Evolutionary conservation across 2,797 vertebrate species (phyloP).

Genomic region (Aratinga solstitialis): DNA sequence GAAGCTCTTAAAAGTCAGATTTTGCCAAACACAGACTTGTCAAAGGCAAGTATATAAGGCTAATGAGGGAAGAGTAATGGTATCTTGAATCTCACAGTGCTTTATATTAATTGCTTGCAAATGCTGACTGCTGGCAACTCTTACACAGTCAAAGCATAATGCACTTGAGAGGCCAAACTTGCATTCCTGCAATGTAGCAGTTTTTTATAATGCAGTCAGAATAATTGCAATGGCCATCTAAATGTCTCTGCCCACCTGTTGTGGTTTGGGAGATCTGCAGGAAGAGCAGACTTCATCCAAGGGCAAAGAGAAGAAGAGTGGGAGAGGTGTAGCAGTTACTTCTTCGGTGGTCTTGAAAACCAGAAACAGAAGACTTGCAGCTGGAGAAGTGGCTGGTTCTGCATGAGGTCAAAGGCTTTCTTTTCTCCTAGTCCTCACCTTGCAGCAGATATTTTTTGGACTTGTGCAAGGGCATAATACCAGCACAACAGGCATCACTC

Average conservation of each 20-base stretch:
- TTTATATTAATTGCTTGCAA: conserved; percentile 58
- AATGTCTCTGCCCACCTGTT: fast-evolving
- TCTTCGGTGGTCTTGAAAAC: neutral
- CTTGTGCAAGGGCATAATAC: fast-evolving
- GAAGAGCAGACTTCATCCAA: neutral
- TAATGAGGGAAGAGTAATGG: conserved; percentile 55
- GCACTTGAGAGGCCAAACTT: conserved; percentile 14
- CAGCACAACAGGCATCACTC: neutral
- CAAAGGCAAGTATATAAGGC: conserved; percentile 19
- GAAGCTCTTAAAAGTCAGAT: conserved; percentile 59
- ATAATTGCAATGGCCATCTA: neutral
- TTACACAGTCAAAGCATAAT: neutral
- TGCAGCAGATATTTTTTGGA: neutral
- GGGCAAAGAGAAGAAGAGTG: neutral
- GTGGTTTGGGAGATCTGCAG: neutral
- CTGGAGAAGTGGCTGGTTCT: neutral
- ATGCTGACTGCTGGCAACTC: conserved; percentile 45
- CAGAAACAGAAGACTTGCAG: neutral
- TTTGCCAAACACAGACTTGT: conserved; percentile 45
- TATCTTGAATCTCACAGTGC: neutral
- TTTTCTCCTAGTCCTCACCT: neutral
- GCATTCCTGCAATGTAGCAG: neutral
- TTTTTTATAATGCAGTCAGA: neutral
- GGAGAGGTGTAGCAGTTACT: neutral
- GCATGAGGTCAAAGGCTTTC: fast-evolving